These are phyloP conservation scores for Reticulitermes speratus DNA, from an alignment of 1,140 invertebrate genomes.

Conservation along the genomic window DNA sequence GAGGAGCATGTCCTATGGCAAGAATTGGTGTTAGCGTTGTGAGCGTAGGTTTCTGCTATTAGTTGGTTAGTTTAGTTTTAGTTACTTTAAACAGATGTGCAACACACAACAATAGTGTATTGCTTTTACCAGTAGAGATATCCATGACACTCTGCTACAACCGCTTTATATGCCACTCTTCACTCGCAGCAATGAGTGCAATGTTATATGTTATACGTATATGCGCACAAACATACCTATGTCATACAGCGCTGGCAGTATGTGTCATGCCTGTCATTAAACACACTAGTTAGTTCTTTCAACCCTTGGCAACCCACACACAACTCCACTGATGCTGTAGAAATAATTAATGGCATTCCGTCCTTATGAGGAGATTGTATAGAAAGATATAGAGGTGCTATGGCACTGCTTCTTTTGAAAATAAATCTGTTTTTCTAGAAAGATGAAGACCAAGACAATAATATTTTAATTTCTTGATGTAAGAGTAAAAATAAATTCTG, in stretches of 20 bases:
- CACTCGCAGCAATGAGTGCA: not conserved
- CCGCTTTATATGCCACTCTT: not conserved
- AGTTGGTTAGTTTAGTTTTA: too few species aligned
- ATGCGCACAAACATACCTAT: not conserved
- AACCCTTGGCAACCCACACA: not conserved
- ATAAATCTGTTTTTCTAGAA: not conserved
- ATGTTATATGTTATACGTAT: not conserved
- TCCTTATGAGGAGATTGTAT: not conserved
- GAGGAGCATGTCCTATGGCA: too few species aligned
- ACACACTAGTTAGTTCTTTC: not conserved
- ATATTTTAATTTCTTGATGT: too few species aligned
- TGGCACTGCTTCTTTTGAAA: not conserved
- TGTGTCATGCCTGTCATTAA: conserved; percentile 15
- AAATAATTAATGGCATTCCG: not conserved
- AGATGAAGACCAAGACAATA: too few species aligned
- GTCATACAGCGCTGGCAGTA: not conserved
- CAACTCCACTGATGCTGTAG: not conserved
- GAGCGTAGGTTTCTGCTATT: too few species aligned
- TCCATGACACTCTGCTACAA: not conserved
- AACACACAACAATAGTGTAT: not conserved
- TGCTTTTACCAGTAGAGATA: not conserved
- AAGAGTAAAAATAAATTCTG: too few species aligned
- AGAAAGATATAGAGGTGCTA: not conserved
- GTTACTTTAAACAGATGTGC: too few species aligned
- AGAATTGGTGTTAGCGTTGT: too few species aligned